Conservation (phyloP, 2,113 vertebrate genomes). For the Gnathonemus echidnorhynchus region DNA sequence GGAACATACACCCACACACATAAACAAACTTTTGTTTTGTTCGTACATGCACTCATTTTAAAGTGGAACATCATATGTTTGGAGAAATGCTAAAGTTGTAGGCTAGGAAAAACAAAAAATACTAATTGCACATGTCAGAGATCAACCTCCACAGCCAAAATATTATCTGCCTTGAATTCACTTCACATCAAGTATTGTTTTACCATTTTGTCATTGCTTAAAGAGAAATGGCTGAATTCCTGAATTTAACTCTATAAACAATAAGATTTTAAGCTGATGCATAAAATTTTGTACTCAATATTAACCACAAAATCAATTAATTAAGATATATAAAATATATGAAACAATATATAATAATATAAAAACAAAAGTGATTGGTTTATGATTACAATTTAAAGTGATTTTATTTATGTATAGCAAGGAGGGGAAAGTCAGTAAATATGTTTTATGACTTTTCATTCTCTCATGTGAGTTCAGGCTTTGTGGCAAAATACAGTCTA, state of each 20-base stretch:
- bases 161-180: neutral
- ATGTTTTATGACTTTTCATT: neutral
- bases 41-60: neutral
- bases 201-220: neutral
- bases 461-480: no score
- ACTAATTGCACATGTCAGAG: neutral
- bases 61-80: neutral
- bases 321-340: neutral
- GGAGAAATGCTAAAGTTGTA: neutral
- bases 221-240: neutral
- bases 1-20: neutral
- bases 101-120: neutral
- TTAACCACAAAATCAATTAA: constrained; percentile 18
- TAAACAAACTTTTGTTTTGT: neutral
- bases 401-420: neutral
- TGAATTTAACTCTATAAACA: no score
- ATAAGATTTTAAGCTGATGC: neutral
- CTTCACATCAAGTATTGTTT: neutral
- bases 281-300: neutral
- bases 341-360: neutral
- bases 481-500: neutral
- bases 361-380: neutral
- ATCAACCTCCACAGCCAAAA: neutral
- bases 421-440: neutral
- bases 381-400: neutral